phyloP scores from a whole-genome alignment of 2,797 vertebrate species.

The Apodemus agrarius region DNA sequence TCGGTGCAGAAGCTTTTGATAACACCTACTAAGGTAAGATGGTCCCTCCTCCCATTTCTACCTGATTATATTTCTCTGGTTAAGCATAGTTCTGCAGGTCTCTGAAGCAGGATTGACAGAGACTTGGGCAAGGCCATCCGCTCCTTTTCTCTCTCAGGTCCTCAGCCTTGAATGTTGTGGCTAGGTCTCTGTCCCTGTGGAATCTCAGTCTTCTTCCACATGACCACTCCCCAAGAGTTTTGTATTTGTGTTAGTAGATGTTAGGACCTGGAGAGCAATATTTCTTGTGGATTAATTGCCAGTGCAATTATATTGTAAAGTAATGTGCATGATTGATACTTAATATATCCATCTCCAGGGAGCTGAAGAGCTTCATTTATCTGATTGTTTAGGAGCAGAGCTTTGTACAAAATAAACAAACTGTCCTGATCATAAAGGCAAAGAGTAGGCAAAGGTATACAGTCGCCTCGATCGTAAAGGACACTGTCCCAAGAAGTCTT shows the following conservation, averaged over 20 bases:
- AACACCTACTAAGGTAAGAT: not conserved
- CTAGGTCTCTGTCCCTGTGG: not conserved
- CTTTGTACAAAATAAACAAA: conserved; percentile 47
- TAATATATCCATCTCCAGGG: conserved; percentile 63
- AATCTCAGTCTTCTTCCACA: not conserved
- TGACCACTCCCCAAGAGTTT: conserved; percentile 38
- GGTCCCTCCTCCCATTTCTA: not conserved
- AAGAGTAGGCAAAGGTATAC: not conserved
- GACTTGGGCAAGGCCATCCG: not conserved
- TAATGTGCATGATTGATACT: conserved; percentile 73
- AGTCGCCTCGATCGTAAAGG: not conserved
- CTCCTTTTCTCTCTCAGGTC: not conserved
- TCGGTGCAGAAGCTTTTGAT: not conserved
- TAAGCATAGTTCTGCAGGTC: not conserved
- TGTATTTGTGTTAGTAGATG: conserved; percentile 59
- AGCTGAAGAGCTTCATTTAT: conserved; percentile 52
- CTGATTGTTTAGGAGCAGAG: conserved; percentile 59
- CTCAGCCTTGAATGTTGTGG: not conserved
- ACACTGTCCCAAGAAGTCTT: not conserved
- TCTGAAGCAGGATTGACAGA: conserved; percentile 1
- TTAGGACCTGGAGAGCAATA: conserved; percentile 66
- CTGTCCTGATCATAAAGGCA: conserved; percentile 5
- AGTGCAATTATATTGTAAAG: conserved; percentile 75
- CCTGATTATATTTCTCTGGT: not conserved
- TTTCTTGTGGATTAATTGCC: conserved; percentile 77